A percentile compares a stretch with the other conserved stretches of the same genome.
phyloP scores from a whole-genome alignment of 2,113 vertebrate species.

The Vulpes lagopus region DNA sequence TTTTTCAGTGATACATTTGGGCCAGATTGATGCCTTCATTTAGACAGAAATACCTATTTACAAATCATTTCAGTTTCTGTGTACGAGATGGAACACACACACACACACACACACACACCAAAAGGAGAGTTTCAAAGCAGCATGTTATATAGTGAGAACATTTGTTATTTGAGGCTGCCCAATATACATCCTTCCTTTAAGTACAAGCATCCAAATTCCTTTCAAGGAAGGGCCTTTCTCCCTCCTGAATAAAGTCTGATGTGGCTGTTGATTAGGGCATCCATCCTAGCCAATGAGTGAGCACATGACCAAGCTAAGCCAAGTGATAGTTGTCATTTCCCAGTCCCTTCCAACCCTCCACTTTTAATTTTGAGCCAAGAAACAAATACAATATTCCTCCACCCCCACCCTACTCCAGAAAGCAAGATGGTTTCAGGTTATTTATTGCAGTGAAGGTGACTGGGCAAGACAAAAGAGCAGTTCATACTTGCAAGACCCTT shows the following conservation, averaged over 20 bases:
- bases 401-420: accelerated
- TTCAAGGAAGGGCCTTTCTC: neutral
- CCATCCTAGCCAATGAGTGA: neutral
- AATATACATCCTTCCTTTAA: neutral
- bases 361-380: neutral
- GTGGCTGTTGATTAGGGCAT: neutral
- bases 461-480: neutral
- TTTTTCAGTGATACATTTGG: neutral
- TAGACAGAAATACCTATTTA: neutral
- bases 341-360: neutral
- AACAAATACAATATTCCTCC: neutral
- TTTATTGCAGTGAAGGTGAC: neutral
- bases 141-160: neutral
- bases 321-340: neutral
- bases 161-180: neutral
- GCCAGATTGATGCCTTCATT: neutral
- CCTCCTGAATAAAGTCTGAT: neutral
- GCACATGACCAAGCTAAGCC: neutral
- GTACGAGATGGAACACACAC: neutral
- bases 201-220: neutral
- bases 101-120: neutral
- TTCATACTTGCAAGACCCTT: neutral
- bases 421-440: neutral
- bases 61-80: neutral
- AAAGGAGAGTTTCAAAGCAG: neutral